Conservation (phyloP, 2,113 vertebrate species). For the Coptodon bakossiorum region DNA sequence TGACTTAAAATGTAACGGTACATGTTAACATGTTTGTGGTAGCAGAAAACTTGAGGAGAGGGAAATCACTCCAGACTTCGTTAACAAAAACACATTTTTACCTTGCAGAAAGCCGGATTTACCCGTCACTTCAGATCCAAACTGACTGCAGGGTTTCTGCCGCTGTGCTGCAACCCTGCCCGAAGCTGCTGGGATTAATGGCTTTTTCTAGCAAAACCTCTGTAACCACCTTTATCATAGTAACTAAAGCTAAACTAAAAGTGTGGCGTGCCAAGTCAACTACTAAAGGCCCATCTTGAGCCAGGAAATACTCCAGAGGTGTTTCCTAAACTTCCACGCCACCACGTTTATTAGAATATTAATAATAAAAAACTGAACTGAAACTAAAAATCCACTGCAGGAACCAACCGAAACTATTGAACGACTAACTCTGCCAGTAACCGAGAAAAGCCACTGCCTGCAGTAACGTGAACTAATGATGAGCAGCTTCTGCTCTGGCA, state of each 20-base stretch:
- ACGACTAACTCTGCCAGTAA: not conserved
- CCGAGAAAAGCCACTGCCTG: not conserved
- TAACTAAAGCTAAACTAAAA: not conserved
- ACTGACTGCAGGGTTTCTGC: not conserved
- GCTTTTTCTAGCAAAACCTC: not conserved
- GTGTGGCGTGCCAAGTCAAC: accelerated
- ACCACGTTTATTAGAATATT: not conserved
- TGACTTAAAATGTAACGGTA: not conserved
- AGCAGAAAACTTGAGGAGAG: not conserved
- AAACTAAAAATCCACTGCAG: not conserved
- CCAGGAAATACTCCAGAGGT: not conserved
- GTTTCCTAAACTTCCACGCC: not conserved
- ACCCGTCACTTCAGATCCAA: not conserved
- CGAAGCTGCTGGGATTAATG: accelerated
- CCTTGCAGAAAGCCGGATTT: accelerated
- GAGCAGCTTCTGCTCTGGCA: not conserved
- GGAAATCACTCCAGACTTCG: not conserved
- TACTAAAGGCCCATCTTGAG: not conserved
- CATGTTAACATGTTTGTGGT: not conserved
- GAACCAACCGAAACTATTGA: accelerated
- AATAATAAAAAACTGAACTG: not conserved
- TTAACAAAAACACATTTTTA: not conserved
- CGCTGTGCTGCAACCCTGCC: not conserved
- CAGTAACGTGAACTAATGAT: not conserved
- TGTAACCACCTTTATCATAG: accelerated